Evolutionary conservation across 2,888 invertebrate genomes (phyloP), one percentile per base, ranked within the genome.

Genomic region (Hermaeophaga mercurialis): DNA sequence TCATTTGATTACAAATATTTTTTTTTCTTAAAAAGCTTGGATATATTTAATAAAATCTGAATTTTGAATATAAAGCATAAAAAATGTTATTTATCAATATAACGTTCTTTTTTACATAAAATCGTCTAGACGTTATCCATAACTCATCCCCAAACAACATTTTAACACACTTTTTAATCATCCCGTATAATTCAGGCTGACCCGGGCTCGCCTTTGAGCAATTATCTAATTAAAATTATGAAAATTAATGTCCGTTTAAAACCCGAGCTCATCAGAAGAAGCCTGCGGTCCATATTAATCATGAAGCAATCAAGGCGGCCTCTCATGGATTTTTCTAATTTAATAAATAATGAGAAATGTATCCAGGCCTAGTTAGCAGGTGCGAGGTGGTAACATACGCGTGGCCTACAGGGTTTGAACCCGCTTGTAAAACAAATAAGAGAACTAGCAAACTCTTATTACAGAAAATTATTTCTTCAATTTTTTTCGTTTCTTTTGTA

Each of bases 281-380:
- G 68, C 73, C 74, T 70, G 70, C 72, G 71, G 70, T 71, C 73
- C 68, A 73, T 73, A 77, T 76, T 77, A 76, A 76, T 76, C 76
- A 76, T 68, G 68, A 71, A 73, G 71, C 75, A 76, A 76, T 75
- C 74, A 74, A 74, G 73, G 50, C 52, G 59, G 36, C 50, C 58
- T 67, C 74, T 43, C 75, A 76, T 75, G 75, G 75, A 76, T 75
- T 74, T 75, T 76, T 75, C 75, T 77, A 75, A 76, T 77, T 77
- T 77, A 77, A 76, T 77, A 77, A 77, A 76, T 77, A 77, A 77
- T 76, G 75, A 74, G 72, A 74, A 74, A 75, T 72, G 68, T 71
- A 75, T 74, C 73, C 73, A 69, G 71, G 67, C 66, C 74, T 75
- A 75, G 73, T 76, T 75, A 75, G 73, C 75, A 75, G 75, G 75